A percentile compares a stretch with the other conserved stretches of the same genome.
Evolutionary conservation across 1,140 invertebrate genomes (phyloP).

Genomic region (Oscheius sp.): DNA sequence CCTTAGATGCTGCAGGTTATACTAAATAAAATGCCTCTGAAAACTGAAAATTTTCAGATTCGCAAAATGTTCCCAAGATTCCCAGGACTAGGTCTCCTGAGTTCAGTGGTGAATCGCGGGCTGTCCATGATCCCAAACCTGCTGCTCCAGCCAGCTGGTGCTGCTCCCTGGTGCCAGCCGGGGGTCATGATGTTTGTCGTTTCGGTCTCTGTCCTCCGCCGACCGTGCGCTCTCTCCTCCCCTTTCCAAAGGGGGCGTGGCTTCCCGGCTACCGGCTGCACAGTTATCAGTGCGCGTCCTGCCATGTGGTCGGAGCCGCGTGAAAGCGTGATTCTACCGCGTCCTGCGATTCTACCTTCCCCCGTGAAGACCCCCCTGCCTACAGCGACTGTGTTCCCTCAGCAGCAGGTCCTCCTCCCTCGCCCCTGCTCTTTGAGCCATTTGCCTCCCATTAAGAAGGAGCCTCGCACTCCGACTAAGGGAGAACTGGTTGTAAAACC

Average conservation of each 20-base stretch:
- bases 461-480: neutral
- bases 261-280: slow-evolving; percentile 1
- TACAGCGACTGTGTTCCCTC: neutral
- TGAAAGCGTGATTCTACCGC: neutral
- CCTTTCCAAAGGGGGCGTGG: neutral
- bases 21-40: too few species aligned
- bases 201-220: neutral
- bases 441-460: neutral
- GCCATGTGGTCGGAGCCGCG: neutral
- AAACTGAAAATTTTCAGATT: too few species aligned
- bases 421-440: neutral
- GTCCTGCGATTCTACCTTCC: neutral
- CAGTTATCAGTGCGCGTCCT: neutral
- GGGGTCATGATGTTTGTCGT: neutral
- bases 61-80: too few species aligned
- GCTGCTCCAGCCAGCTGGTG: neutral
- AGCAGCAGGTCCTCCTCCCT: neutral
- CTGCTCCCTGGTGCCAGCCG: neutral
- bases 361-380: slow-evolving; percentile 9
- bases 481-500: slow-evolving; percentile 3
- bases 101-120: too few species aligned
- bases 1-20: too few species aligned
- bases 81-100: too few species aligned
- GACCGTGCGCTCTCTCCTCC: neutral
- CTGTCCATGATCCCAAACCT: too few species aligned